Conservation (phyloP, 1,140 invertebrate genomes). For the Drosophila erecta region DNA sequence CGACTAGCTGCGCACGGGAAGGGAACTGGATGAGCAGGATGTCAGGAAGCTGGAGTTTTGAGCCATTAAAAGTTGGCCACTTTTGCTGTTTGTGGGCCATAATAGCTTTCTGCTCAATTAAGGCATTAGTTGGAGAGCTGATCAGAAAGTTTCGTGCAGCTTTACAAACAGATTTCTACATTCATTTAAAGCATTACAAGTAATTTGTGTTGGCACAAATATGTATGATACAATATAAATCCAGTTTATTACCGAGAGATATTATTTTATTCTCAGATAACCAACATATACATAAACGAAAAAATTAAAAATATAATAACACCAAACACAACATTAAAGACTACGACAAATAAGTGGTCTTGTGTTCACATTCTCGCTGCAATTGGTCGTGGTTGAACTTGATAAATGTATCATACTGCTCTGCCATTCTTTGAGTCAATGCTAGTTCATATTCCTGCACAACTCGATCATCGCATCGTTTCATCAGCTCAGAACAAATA, state of each 20-base stretch:
- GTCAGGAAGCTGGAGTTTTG: slow-evolving; percentile 9
- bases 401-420: slow-evolving; percentile 35
- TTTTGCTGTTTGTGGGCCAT: slow-evolving; percentile 16
- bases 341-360: slow-evolving; percentile 18
- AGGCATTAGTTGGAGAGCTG: neutral
- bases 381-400: slow-evolving; percentile 43
- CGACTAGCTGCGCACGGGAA: slow-evolving; percentile 4
- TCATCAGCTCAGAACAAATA: slow-evolving; percentile 12
- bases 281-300: too few species aligned
- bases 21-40: slow-evolving; percentile 7
- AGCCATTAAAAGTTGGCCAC: slow-evolving; percentile 26
- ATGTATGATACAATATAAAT: neutral
- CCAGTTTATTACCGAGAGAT: neutral
- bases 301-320: neutral
- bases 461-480: slow-evolving; percentile 3
- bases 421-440: slow-evolving; percentile 4
- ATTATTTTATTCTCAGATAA: too few species aligned
- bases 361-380: neutral
- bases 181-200: too few species aligned
- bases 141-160: neutral
- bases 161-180: neutral
- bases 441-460: slow-evolving; percentile 9
- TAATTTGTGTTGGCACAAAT: too few species aligned
- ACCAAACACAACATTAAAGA: too few species aligned
- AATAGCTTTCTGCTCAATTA: slow-evolving; percentile 25